These are phyloP conservation scores for Zaprionus vittiger DNA, from an alignment of 1,140 invertebrate genomes.

Conservation along the genomic window DNA sequence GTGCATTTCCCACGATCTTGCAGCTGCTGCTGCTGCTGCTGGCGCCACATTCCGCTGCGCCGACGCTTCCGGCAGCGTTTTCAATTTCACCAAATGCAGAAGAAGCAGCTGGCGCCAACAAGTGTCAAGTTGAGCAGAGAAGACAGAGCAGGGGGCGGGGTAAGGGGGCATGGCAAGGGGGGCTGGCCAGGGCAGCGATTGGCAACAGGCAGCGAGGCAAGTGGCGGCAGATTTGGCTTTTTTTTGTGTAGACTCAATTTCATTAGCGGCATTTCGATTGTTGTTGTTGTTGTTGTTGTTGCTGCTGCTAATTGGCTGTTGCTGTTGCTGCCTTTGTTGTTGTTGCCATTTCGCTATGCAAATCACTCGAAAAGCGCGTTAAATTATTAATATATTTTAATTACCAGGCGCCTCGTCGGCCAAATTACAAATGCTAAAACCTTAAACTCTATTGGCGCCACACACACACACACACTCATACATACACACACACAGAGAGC, in stretches of 20 bases:
- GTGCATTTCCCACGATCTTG: conserved; percentile 3
- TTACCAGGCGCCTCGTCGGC: conserved; percentile 46
- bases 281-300: conserved; percentile 32
- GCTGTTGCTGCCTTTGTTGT: conserved; percentile 21
- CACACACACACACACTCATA: conserved; percentile 2
- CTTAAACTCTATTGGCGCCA: conserved; percentile 73
- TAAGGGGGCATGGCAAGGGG: not conserved
- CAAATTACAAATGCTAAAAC: conserved; percentile 70
- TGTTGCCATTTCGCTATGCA: conserved; percentile 55
- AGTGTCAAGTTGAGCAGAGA: conserved; percentile 64
- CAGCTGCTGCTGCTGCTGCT: not conserved
- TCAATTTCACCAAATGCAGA: conserved; percentile 33
- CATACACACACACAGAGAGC: not conserved
- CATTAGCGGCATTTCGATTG: conserved; percentile 51
- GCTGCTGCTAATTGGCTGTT: conserved; percentile 58
- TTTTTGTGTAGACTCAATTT: conserved; percentile 47
- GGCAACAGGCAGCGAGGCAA: not conserved
- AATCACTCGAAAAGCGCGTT: conserved; percentile 66
- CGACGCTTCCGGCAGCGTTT: conserved; percentile 30
- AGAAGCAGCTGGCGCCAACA: conserved; percentile 61
- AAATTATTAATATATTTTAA: conserved; percentile 82
- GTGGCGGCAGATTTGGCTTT: conserved; percentile 42
- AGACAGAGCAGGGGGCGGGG: not conserved
- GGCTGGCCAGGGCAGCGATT: not conserved
- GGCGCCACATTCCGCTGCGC: conserved; percentile 28